These are phyloP conservation scores for Schizothorax lantsangensis DNA, from an alignment of 2,797 vertebrate genomes.

Conservation along the genomic window DNA sequence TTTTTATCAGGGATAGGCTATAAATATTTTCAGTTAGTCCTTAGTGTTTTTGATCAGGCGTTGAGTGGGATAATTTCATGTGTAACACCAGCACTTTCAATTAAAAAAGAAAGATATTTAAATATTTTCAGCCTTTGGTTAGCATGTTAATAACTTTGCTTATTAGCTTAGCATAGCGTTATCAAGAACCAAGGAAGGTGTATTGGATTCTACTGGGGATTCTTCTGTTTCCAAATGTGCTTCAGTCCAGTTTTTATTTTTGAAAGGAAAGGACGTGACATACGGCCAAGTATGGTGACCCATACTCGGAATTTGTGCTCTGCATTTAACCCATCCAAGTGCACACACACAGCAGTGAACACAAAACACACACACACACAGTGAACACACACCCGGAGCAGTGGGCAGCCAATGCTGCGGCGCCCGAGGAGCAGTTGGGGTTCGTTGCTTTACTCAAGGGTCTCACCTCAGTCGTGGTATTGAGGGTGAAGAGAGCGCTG, in stretches of 20 bases:
- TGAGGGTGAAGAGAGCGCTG: too few species aligned
- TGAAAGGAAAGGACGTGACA: too few species aligned
- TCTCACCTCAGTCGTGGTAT: too few species aligned
- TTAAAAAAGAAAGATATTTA: not conserved
- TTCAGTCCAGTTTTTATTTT: not conserved
- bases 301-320: too few species aligned
- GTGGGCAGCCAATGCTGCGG: too few species aligned
- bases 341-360: too few species aligned
- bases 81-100: not conserved
- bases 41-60: not conserved
- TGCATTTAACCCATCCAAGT: too few species aligned
- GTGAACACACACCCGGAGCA: too few species aligned
- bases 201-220: not conserved
- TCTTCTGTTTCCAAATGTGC: not conserved
- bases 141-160: not conserved
- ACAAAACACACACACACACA: too few species aligned
- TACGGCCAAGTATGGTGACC: too few species aligned
- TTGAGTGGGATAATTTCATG: not conserved
- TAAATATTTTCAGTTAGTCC: not conserved
- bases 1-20: not conserved
- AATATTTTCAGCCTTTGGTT: not conserved
- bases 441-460: too few species aligned
- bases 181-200: not conserved
- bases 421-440: too few species aligned
- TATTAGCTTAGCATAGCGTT: not conserved